phyloP scores from a whole-genome alignment of 2,797 vertebrate genomes.

The Botia almorhae region DNA sequence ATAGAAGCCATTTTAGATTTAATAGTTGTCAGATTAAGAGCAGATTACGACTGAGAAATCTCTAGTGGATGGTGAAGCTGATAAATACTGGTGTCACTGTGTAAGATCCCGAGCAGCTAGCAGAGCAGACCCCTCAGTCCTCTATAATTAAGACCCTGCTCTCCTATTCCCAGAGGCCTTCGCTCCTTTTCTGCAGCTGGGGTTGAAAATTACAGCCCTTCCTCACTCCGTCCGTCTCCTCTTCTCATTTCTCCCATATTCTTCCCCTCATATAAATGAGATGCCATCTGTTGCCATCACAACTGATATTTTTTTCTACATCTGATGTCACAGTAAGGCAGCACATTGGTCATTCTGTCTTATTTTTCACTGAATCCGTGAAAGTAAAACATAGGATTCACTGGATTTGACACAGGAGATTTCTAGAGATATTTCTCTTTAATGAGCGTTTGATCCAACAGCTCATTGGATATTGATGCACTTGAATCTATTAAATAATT shows the following conservation, averaged over 20 bases:
- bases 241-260: conserved; percentile 24
- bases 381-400: conserved; percentile 6
- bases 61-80: background rate
- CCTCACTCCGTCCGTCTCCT: conserved; percentile 32
- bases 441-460: background rate
- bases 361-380: conserved; percentile 9
- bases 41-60: background rate
- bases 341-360: conserved; percentile 7
- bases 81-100: conserved; percentile 30
- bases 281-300: conserved; percentile 43
- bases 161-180: conserved; percentile 45
- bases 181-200: conserved; percentile 58
- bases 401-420: conserved; percentile 15
- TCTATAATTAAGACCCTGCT: conserved; percentile 70
- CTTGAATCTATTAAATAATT: conserved; percentile 15
- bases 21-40: conserved; percentile 3
- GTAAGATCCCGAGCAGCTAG: conserved; percentile 40
- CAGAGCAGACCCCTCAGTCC: conserved; percentile 63
- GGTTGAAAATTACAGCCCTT: conserved; percentile 70
- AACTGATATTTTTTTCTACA: conserved; percentile 11
- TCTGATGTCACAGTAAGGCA: conserved; percentile 20
- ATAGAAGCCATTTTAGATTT: background rate
- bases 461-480: conserved; percentile 33
- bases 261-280: conserved; percentile 39
- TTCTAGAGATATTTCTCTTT: conserved; percentile 17